phyloP scores from a whole-genome alignment of 2,888 invertebrate genomes.

The Camponotus fellah region DNA sequence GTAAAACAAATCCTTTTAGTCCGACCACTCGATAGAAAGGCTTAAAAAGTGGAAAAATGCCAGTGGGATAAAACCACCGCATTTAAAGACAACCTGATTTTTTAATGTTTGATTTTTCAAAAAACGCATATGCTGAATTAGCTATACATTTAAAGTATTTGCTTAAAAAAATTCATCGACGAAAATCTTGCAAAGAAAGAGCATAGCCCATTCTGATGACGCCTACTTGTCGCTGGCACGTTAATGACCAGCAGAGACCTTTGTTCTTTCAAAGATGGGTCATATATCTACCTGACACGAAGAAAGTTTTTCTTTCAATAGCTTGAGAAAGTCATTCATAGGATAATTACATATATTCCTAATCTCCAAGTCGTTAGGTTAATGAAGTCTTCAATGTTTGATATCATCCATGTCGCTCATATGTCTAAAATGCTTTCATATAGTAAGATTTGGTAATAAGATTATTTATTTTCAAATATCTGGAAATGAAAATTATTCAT shows the following conservation, averaged over 20 bases:
- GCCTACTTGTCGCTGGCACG: slow-evolving; percentile 59
- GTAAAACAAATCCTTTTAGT: neutral
- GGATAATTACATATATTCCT: neutral
- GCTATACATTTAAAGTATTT: neutral
- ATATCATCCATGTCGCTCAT: neutral
- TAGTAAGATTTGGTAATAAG: neutral
- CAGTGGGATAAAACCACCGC: slow-evolving; percentile 63
- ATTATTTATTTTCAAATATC: neutral
- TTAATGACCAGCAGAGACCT: slow-evolving; percentile 70
- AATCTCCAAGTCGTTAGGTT: neutral
- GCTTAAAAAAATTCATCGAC: neutral
- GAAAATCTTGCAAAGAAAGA: slow-evolving; percentile 39
- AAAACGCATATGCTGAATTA: neutral
- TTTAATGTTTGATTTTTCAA: slow-evolving; percentile 72
- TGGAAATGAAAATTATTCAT: neutral
- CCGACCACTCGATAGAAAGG: neutral
- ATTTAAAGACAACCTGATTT: slow-evolving; percentile 70
- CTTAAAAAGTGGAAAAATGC: neutral
- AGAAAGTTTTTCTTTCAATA: neutral
- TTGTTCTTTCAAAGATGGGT: slow-evolving; percentile 39
- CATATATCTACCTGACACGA: slow-evolving; percentile 59
- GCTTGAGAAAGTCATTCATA: slow-evolving; percentile 4
- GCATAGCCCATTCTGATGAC: slow-evolving; percentile 39
- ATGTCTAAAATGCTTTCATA: neutral
- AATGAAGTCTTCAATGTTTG: neutral